Evolutionary conservation across 1,140 invertebrate genomes (phyloP), one percentile per base, ranked within the genome.

Genomic region (Drosophila nasuta): DNA sequence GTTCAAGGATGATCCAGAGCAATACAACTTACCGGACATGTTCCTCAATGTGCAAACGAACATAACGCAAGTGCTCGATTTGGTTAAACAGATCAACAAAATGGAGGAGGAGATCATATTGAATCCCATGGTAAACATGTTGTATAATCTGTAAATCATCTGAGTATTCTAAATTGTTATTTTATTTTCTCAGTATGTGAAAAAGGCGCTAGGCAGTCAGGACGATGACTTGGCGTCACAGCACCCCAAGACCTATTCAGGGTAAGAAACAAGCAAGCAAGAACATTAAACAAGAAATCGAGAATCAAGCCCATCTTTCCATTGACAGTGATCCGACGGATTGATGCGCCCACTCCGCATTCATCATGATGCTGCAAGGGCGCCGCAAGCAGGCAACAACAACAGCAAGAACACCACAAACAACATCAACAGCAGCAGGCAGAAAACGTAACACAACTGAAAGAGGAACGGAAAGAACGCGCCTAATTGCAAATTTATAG

Each of bases 101-200:
- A 98, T 98, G 97, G 98, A 99, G 93, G 96, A 98, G 92, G 97
- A 98, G 88, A 98, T 99, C 56, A 95, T 97, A 91, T 95, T 98
- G 3, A 98, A 98, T 91, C 97, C 97, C 17, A 95, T 97, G 93
- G 94, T 94, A 78, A 38, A 46, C 20, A 5, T 25, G 17, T 6
- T 10, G 7, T 13, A 58, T 2, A 52, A 30, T 15, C 33, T 13
- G n/a, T 5, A 4, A 3, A 43, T 43, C 0, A 43, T n/a, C 28
- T 13, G n/a, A 4, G n/a, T 6, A 43, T 43, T 13, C 4, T n/a
- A 43, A 43, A n/a, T 1, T 5, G n/a, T 13, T 45, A 0, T 10
- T 41, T 57, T 38, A 5, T 20, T 57, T 59, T 80, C 48, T 46
- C 94, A 96, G 93, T 97, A 95, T 94, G 95, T 96, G 13, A 96